Evolutionary conservation across 1,140 invertebrate genomes (phyloP), one percentile per base, ranked within the genome.

Genomic region (Asobara japonica): DNA sequence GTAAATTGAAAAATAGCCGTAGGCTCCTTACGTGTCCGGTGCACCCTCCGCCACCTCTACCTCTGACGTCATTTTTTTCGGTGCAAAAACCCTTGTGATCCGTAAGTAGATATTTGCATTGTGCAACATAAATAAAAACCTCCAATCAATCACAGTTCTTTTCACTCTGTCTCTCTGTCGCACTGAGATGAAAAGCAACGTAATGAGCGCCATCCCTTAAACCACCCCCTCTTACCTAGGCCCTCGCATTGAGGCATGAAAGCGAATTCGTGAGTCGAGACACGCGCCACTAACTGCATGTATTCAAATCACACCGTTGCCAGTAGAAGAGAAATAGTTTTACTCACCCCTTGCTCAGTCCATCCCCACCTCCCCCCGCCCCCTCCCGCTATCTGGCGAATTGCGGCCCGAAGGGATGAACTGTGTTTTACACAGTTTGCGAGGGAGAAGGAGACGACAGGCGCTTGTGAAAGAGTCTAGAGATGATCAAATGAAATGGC

Each of bases 221-320:
- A 76, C 71, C 77, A 81, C 80, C 74, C 8, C 25, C 27, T 38
- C 33, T 64, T 33, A 13, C 27, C 25, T n/a, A n/a, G n/a, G n/a
- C 48, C 38, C 36, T 16, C 1, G 18, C 7, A 51, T 60, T 4
- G 13, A 62, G 27, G 30, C 48, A 41, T 56, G 60, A 48, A 48
- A 41, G 22, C 65, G 62, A 25, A 81, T 80, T 77, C 68, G 74
- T 77, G 74, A 85, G 81, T 85, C 83, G 61, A 72, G 79, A 78
- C 84, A 87, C 85, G 85, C 75, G 81, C 80, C 78, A 74, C 83
- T 87, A 86, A 87, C 84, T 85, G 84, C 80, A 79, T 85, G 81
- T 84, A 86, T 86, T 87, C 84, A 87, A 87, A 86, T 86, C 85
- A 86, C 84, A 84, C 80, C 71, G 67, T 68, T 65, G 70, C 71